A percentile compares a stretch with the other conserved stretches of the same genome.
Evolutionary conservation across 1,140 invertebrate genomes (phyloP).

Genomic region (Megalonaias nervosa): DNA sequence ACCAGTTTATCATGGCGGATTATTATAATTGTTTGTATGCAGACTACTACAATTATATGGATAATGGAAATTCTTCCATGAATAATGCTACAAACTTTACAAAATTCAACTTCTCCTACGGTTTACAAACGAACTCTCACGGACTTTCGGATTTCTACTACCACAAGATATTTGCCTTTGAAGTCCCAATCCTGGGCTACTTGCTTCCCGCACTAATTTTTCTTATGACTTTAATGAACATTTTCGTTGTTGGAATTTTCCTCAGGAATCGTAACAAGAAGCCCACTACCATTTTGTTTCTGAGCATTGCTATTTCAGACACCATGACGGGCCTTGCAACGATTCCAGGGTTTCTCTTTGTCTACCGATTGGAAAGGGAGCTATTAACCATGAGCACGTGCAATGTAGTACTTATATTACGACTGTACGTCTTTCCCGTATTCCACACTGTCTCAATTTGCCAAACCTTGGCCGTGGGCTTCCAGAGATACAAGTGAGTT

Average conservation of each 20-base stretch:
- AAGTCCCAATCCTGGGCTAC: constrained; percentile 11
- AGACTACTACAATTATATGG: no score
- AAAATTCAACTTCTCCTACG: no score
- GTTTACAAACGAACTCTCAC: no score
- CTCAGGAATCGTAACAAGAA: constrained; percentile 17
- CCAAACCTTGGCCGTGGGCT: constrained; percentile 23
- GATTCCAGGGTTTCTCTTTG: constrained; percentile 9
- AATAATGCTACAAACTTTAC: no score
- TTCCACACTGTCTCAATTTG: constrained; percentile 33
- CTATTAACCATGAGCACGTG: constrained; percentile 4
- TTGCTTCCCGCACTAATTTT: constrained; percentile 12
- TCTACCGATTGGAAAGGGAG: background rate
- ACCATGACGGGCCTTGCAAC: constrained; percentile 21
- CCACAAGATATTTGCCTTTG: constrained; percentile 15
- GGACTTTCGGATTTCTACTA: background rate
- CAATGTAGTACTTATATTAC: constrained; percentile 4
- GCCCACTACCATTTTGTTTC: constrained; percentile 23
- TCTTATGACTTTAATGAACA: constrained; percentile 16
- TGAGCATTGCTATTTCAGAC: constrained; percentile 30
- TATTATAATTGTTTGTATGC: no score
- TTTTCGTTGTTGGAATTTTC: constrained; percentile 21
- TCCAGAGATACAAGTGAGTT: constrained; percentile 33
- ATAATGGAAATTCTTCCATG: no score
- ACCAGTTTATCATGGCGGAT: no score
- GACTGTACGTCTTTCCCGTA: constrained; percentile 23